These are phyloP conservation scores for Australoheros scitulus DNA, from an alignment of 2,113 vertebrate genomes.

Conservation along the genomic window DNA sequence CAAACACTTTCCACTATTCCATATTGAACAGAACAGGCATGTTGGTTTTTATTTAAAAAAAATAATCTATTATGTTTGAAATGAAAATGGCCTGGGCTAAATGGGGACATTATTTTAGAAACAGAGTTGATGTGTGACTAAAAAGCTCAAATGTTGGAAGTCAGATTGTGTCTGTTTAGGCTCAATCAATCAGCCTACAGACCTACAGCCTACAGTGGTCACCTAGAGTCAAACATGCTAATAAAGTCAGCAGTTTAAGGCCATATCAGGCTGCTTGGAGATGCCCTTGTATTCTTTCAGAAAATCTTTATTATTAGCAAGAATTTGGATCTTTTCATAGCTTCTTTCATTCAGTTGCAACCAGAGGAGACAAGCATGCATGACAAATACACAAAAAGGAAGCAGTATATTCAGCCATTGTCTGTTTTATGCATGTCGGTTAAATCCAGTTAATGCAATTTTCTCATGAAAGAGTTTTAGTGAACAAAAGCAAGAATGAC, in stretches of 20 bases:
- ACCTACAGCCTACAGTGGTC: background rate
- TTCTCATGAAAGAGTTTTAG: background rate
- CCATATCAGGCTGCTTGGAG: background rate
- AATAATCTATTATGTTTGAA: background rate
- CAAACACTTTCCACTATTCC: background rate
- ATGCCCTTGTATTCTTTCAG: background rate
- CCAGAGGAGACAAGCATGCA: too few species aligned
- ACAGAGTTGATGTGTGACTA: background rate
- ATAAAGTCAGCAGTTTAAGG: background rate
- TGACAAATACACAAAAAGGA: background rate
- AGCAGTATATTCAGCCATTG: background rate
- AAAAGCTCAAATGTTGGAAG: background rate
- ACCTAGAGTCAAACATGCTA: background rate
- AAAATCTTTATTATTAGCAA: background rate
- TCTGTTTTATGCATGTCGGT: background rate
- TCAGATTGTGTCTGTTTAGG: background rate
- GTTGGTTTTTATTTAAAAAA: rapidly evolving
- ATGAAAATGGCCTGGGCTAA: background rate
- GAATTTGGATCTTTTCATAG: background rate
- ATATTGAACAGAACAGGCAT: background rate
- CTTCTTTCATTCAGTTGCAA: background rate
- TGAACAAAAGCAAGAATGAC: background rate
- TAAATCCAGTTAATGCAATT: background rate
- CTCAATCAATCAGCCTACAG: background rate
- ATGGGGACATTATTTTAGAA: background rate